phyloP scores from a whole-genome alignment of 2,797 vertebrate species.

The Hippopotamyrus pictus region DNA sequence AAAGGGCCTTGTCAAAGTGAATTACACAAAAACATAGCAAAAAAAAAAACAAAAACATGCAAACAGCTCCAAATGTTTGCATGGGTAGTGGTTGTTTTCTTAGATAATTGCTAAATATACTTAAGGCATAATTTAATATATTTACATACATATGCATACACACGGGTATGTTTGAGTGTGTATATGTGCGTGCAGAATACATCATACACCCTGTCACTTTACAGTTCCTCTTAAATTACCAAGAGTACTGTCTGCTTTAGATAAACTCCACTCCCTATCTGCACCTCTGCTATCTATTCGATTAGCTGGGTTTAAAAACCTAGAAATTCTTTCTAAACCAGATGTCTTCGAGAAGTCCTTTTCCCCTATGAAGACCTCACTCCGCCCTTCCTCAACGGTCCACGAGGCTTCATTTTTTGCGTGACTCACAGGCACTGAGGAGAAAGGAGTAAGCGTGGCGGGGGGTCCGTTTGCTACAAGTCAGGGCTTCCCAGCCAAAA shows the following conservation, averaged over 20 bases:
- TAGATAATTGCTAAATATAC: slow-evolving; percentile 73
- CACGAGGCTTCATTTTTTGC: neutral
- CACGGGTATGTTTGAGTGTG: slow-evolving; percentile 55
- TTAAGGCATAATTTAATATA: slow-evolving; percentile 64
- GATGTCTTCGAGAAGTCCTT: slow-evolving; percentile 31
- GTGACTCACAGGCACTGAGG: neutral
- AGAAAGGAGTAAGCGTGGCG: neutral
- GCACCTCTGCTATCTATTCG: slow-evolving; percentile 6
- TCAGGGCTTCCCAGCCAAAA: neutral
- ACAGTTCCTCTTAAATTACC: slow-evolving; percentile 54
- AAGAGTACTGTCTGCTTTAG: slow-evolving; percentile 45
- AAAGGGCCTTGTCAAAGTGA: slow-evolving; percentile 60
- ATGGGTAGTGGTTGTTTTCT: slow-evolving; percentile 74
- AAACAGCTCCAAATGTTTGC: slow-evolving; percentile 58
- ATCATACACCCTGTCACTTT: slow-evolving; percentile 64
- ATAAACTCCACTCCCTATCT: neutral
- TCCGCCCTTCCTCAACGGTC: neutral
- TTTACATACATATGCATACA: slow-evolving; percentile 55
- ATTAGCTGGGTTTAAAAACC: neutral
- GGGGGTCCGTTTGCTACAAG: neutral
- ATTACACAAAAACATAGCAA: slow-evolving; percentile 45
- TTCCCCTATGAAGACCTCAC: neutral
- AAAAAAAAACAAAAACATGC: slow-evolving; percentile 54
- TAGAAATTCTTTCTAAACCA: slow-evolving; percentile 33
- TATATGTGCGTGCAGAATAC: slow-evolving; percentile 66